These are phyloP conservation scores for Ips nitidus DNA, from an alignment of 1,140 invertebrate genomes.

Conservation along the genomic window DNA sequence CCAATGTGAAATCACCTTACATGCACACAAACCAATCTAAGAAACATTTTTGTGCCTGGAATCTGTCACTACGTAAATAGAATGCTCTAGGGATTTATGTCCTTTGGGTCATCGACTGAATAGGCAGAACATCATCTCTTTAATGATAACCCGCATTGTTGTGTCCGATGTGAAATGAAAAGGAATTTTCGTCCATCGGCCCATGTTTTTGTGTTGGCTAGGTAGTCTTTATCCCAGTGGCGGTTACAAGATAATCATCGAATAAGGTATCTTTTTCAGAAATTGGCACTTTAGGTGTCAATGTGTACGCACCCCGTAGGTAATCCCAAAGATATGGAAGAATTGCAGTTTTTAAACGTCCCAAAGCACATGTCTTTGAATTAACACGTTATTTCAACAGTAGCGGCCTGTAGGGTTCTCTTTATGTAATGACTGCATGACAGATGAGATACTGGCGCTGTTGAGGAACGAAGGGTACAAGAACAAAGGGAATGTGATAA, in stretches of 20 bases:
- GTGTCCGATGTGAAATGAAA: constrained; percentile 13
- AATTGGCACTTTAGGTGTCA: constrained; percentile 36
- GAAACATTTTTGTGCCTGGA: too few species aligned
- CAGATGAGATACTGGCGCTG: too few species aligned
- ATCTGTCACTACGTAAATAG: constrained; percentile 8
- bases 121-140: constrained; percentile 25
- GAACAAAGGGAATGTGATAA: too few species aligned
- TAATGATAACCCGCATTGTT: constrained; percentile 36
- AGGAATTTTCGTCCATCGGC: constrained; percentile 29
- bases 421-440: too few species aligned
- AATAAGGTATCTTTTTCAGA: constrained; percentile 26
- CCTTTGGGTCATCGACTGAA: constrained; percentile 33
- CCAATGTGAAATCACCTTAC: too few species aligned
- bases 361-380: too few species aligned
- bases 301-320: constrained; percentile 18
- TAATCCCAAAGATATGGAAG: constrained; percentile 7
- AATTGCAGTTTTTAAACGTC: background rate
- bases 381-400: too few species aligned
- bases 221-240: constrained; percentile 24
- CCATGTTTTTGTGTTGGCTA: constrained; percentile 27
- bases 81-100: constrained; percentile 34
- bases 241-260: constrained; percentile 37
- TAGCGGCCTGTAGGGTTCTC: too few species aligned
- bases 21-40: too few species aligned
- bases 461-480: too few species aligned